Conservation (phyloP, 1,140 invertebrate species). For the Pseudobourletiella spinata region DNA sequence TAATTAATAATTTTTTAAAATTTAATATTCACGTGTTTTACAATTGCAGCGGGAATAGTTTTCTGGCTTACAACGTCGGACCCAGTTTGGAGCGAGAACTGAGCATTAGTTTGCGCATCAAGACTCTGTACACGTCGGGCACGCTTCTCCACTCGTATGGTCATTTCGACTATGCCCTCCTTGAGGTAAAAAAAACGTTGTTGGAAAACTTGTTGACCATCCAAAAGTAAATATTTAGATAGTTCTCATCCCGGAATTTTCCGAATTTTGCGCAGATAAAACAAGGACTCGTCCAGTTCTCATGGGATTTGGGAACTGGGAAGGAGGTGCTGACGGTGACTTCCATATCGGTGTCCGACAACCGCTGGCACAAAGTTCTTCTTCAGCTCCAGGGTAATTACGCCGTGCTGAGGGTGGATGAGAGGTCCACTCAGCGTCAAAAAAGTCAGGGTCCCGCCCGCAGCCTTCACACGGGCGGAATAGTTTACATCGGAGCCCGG, state of each 20-base stretch:
- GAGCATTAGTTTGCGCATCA: conserved; percentile 64
- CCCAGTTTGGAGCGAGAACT: conserved; percentile 64
- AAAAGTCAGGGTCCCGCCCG: conserved; percentile 31
- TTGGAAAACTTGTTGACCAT: conserved; percentile 14
- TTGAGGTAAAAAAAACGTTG: conserved; percentile 62
- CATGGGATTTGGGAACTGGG: conserved; percentile 34
- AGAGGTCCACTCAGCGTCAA: conserved; percentile 32
- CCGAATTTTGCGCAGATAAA: conserved; percentile 31
- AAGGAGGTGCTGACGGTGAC: conserved; percentile 35
- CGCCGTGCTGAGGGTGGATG: conserved; percentile 32
- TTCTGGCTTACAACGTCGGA: conserved; percentile 39
- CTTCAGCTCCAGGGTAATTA: conserved; percentile 32
- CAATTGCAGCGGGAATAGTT: conserved; percentile 27
- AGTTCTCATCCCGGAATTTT: no score
- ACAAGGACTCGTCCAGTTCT: conserved; percentile 36
- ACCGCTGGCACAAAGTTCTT: conserved; percentile 33
- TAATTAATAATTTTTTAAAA: no score
- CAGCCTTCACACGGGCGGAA: conserved; percentile 31
- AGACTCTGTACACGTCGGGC: conserved; percentile 75
- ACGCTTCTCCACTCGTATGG: conserved; percentile 78
- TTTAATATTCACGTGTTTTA: not conserved
- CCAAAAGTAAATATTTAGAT: no score
- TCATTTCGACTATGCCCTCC: conserved; percentile 75
- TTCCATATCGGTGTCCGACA: conserved; percentile 33
- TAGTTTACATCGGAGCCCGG: conserved; percentile 29